Conservation (phyloP, 2,113 vertebrate genomes). For the Seriola quinqueradiata region DNA sequence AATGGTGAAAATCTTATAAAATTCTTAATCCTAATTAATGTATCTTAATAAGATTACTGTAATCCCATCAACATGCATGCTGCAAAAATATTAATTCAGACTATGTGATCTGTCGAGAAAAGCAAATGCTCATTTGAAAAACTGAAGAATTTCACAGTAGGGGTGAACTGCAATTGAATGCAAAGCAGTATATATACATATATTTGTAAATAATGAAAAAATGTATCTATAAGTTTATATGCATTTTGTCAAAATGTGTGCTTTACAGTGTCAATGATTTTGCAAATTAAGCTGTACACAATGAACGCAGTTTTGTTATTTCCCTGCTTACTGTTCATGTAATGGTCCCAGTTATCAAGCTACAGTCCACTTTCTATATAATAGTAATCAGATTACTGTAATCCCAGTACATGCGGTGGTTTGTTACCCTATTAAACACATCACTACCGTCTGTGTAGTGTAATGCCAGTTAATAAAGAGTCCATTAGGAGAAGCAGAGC, state of each 20-base stretch:
- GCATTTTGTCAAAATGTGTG: too few relatives aligned
- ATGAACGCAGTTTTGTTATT: background rate
- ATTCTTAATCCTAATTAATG: background rate
- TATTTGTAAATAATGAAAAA: too few relatives aligned
- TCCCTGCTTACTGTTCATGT: background rate
- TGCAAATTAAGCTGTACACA: too few relatives aligned
- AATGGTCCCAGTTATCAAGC: background rate
- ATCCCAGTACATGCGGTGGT: background rate
- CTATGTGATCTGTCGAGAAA: background rate
- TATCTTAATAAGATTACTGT: background rate
- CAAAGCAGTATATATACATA: background rate
- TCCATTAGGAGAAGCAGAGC: constrained; percentile 23
- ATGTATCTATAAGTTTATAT: too few relatives aligned
- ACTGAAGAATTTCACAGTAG: background rate
- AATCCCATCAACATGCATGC: background rate
- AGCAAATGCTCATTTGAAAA: background rate
- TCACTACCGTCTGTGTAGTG: constrained; percentile 24
- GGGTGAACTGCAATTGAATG: background rate
- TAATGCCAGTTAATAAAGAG: constrained; percentile 48
- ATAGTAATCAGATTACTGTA: background rate
- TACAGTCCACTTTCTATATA: background rate
- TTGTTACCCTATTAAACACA: background rate
- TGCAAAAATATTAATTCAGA: background rate
- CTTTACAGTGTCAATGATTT: too few relatives aligned
- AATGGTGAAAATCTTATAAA: background rate